phyloP scores from a whole-genome alignment of 2,113 vertebrate species.

The Epinephelus cyanopodus region DNA sequence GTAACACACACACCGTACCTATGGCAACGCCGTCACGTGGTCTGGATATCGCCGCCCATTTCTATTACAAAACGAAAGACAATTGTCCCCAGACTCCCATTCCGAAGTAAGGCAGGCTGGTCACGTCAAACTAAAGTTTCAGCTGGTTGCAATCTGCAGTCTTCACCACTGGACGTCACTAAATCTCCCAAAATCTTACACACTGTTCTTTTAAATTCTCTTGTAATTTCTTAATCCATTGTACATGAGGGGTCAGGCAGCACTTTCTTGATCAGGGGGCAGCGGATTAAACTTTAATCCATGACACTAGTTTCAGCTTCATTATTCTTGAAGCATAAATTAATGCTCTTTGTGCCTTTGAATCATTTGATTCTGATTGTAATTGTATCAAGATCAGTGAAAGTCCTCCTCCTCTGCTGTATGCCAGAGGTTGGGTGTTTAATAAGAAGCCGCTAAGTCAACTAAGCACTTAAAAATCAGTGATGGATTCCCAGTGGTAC shows the following conservation, averaged over 20 bases:
- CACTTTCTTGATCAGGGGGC: background rate
- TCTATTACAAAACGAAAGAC: no score
- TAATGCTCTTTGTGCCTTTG: background rate
- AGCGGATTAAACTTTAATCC: conserved; percentile 21
- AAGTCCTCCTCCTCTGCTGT: background rate
- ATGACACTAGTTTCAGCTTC: conserved; percentile 11
- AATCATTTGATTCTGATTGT: conserved; percentile 21
- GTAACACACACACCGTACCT: no score
- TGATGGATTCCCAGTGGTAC: conserved; percentile 55
- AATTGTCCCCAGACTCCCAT: no score
- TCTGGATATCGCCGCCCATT: no score
- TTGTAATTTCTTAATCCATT: conserved; percentile 24
- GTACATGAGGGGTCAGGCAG: background rate
- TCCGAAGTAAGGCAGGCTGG: no score
- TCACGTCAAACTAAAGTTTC: no score
- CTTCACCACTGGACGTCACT: no score
- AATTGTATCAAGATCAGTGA: conserved; percentile 43
- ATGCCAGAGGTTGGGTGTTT: conserved; percentile 40
- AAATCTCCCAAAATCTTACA: no score
- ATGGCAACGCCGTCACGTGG: no score
- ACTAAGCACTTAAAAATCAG: conserved; percentile 56
- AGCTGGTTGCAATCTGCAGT: no score
- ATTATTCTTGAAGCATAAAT: conserved; percentile 31
- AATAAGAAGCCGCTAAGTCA: conserved; percentile 43
- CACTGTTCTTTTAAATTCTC: background rate